Evolutionary conservation across 2,888 invertebrate species (phyloP).

Genomic region (Pollenia labialis): DNA sequence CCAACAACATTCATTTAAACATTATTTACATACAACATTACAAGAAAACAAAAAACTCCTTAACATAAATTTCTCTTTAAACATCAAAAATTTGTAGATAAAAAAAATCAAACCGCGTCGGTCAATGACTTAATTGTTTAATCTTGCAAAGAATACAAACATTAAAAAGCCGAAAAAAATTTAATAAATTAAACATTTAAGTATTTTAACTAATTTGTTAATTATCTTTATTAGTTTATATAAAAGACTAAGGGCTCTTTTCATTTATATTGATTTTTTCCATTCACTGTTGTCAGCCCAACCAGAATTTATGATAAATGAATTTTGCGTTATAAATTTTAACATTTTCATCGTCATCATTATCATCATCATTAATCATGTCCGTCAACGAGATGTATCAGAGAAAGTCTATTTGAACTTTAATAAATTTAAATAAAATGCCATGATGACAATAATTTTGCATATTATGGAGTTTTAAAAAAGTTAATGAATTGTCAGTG

Average conservation of each 20-base stretch:
- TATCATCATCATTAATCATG: constrained; percentile 50
- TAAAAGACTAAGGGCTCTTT: background rate
- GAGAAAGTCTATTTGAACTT: constrained; percentile 60
- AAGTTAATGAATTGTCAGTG: background rate
- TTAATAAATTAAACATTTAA: background rate
- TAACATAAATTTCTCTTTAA: constrained; percentile 1
- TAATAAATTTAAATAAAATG: constrained; percentile 24
- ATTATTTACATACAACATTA: constrained; percentile 8
- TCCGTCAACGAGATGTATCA: constrained; percentile 40
- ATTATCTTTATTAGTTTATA: background rate
- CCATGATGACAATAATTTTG: constrained; percentile 65
- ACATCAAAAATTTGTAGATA: background rate
- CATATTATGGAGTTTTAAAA: constrained; percentile 37
- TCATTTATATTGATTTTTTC: background rate
- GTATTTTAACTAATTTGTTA: background rate
- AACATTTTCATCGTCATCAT: constrained; percentile 34
- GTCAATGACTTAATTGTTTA: background rate
- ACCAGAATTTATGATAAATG: constrained; percentile 26
- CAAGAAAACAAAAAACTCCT: background rate
- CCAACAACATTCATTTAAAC: background rate
- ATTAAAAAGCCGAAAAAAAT: background rate
- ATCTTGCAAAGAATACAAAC: background rate
- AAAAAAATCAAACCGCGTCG: background rate
- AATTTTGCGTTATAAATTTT: background rate
- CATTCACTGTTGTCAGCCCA: background rate